Base-by-base conservation (phyloP, 2,888 invertebrate species). In the Thelaira solivaga region DNA sequence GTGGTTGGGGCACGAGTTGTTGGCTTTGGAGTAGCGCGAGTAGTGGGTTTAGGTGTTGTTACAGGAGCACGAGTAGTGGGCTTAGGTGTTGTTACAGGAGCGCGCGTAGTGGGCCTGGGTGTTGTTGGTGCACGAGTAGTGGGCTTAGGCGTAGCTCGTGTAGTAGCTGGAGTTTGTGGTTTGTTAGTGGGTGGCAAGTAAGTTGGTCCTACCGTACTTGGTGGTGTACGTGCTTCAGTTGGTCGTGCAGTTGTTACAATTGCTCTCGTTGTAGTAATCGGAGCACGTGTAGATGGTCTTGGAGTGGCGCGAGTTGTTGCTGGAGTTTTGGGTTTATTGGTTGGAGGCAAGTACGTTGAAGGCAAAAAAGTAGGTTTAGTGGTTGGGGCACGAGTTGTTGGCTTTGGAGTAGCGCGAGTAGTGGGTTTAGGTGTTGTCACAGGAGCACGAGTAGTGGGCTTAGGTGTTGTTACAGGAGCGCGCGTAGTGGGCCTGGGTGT, bases 171-270 rank as follows among this genome's bases (percentile, higher is more conserved):
- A 10, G 83, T 80, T 34, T 57, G 80, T 45, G 83, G 75, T 16
- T 49, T 82, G 49, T 79, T 80, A 24, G 82, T 81, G 5, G 82
- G 82, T 67, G 84, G 83, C 39, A 84, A 64, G 61, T 84, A 84
- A 5, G 81, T 80, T 26, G 84, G 69, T 29, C 62, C 55, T 36
- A 79, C 65, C 10, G 78, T 68, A 39, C 81, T 81, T 10, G n/a
- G 34, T 3, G n/a, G n/a, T n/a, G n/a, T n/a, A n/a, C n/a, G n/a
- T n/a, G n/a, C n/a, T n/a, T n/a, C n/a, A n/a, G n/a, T n/a, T n/a
- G n/a, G n/a, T n/a, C n/a, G n/a, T n/a, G n/a, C n/a, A n/a, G n/a
- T n/a, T n/a, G n/a, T n/a, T n/a, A n/a, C n/a, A n/a, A n/a, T n/a
- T n/a, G n/a, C n/a, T n/a, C n/a, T n/a, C n/a, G n/a, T n/a, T n/a